Evolutionary conservation across 23 tunicate species (phyloP).

Genomic region (Aplidium turbinatum): DNA sequence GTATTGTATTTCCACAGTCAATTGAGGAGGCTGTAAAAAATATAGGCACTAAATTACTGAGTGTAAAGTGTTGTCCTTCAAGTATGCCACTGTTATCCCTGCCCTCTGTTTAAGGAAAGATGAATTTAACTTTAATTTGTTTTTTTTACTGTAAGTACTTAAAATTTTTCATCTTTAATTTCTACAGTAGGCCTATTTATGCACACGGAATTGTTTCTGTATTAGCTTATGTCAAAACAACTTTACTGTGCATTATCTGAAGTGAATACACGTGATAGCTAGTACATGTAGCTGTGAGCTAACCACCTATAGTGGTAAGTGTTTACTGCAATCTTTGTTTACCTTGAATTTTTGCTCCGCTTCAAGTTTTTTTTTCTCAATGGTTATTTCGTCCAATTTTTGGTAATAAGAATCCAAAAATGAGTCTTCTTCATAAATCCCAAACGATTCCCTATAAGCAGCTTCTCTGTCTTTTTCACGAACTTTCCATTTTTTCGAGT

Average conservation of each 20-base stretch:
- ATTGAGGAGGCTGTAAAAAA: constrained; percentile 23
- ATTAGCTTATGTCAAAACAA: too few relatives aligned
- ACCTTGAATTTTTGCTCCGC: constrained; percentile 25
- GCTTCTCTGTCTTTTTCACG: constrained; percentile 15
- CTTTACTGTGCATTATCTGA: too few relatives aligned
- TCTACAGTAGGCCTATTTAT: background rate
- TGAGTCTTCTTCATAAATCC: constrained; percentile 14
- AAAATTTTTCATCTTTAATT: background rate
- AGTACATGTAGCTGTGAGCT: background rate
- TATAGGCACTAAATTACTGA: too few relatives aligned
- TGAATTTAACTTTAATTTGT: background rate
- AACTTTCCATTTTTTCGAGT: constrained; percentile 7
- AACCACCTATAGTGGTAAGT: too few relatives aligned
- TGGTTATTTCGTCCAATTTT: constrained; percentile 14
- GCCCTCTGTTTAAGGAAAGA: too few relatives aligned
- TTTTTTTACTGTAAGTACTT: background rate
- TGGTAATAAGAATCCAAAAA: constrained; percentile 14
- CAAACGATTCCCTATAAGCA: background rate
- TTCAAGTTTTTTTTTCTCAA: constrained; percentile 8
- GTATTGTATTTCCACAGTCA: too few relatives aligned
- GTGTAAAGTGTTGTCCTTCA: too few relatives aligned
- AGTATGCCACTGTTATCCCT: too few relatives aligned
- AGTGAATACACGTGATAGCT: too few relatives aligned
- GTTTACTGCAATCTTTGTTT: background rate
- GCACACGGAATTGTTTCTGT: too few relatives aligned